phyloP scores from a whole-genome alignment of 2,113 vertebrate species.

The Thunnus thynnus region DNA sequence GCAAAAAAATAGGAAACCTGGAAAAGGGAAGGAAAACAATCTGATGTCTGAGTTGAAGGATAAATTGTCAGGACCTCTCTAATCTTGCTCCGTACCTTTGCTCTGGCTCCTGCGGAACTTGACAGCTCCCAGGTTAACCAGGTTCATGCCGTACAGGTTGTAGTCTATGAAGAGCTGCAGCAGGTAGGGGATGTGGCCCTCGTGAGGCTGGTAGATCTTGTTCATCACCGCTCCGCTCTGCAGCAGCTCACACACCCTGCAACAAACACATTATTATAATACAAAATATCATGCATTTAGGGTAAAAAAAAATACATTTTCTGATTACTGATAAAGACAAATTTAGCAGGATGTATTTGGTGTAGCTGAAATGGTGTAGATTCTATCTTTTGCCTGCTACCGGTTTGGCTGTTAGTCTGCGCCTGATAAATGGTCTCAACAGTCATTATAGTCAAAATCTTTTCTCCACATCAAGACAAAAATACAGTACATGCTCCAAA shows the following conservation, averaged over 20 bases:
- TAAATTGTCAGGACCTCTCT: neutral
- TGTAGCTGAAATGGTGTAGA: too few relatives aligned
- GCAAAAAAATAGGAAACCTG: neutral
- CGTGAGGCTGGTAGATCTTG: slow-evolving; percentile 96
- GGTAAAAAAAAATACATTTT: neutral
- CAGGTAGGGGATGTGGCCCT: slow-evolving; percentile 98
- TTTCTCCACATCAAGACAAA: too few relatives aligned
- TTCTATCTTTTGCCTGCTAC: too few relatives aligned
- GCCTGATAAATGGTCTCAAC: too few relatives aligned
- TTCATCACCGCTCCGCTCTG: slow-evolving; percentile 99
- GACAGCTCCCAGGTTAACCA: slow-evolving; percentile 93
- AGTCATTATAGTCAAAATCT: too few relatives aligned
- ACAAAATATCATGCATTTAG: neutral
- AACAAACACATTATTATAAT: slow-evolving; percentile 7
- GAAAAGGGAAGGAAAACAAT: neutral
- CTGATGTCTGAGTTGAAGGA: neutral
- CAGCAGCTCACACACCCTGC: slow-evolving; percentile 97
- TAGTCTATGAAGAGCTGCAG: slow-evolving; percentile 99
- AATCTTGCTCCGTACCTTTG: slow-evolving; percentile 85
- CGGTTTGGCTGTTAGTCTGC: too few relatives aligned
- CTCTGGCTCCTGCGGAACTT: slow-evolving; percentile 91
- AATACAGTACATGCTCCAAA: too few relatives aligned
- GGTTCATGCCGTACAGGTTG: slow-evolving; percentile 99
- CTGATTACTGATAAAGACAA: neutral
- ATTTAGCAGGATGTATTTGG: neutral